Conservation (phyloP, 2,888 invertebrate species). For the Drepana falcataria region DNA sequence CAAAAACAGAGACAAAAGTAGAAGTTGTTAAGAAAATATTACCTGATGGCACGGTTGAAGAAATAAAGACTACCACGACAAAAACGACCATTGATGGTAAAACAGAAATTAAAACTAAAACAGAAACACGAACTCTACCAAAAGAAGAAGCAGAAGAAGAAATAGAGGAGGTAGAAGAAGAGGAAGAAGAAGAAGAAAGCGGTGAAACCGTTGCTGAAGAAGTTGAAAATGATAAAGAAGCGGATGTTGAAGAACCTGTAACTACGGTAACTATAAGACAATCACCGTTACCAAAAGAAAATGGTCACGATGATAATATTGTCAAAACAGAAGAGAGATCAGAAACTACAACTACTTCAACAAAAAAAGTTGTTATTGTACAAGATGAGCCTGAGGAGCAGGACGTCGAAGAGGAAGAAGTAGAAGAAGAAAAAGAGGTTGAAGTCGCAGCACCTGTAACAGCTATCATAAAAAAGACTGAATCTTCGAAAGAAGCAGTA, state of each 20-base stretch:
- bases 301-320: slow-evolving; percentile 32
- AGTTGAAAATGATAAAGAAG: slow-evolving; percentile 22
- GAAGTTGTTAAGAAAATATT: slow-evolving; percentile 58
- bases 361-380: slow-evolving; percentile 52
- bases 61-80: slow-evolving; percentile 65
- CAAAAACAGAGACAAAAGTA: slow-evolving; percentile 67
- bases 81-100: slow-evolving; percentile 66
- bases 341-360: slow-evolving; percentile 48
- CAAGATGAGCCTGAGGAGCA: slow-evolving; percentile 43
- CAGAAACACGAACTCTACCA: slow-evolving; percentile 60
- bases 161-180: slow-evolving; percentile 46
- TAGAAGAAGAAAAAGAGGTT: slow-evolving; percentile 30
- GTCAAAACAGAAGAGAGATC: slow-evolving; percentile 54
- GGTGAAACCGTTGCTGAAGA: slow-evolving; percentile 25
- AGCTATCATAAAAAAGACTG: slow-evolving; percentile 26
- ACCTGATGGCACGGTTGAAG: slow-evolving; percentile 62
- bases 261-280: slow-evolving; percentile 22
- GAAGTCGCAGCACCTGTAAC: slow-evolving; percentile 31
- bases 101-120: slow-evolving; percentile 64
- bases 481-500: slow-evolving; percentile 3
- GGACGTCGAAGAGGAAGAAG: slow-evolving; percentile 37
- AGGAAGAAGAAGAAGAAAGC: slow-evolving; percentile 40
- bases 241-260: slow-evolving; percentile 21
- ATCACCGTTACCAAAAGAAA: slow-evolving; percentile 27
- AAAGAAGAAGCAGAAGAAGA: slow-evolving; percentile 55